Evolutionary conservation across 2,113 vertebrate species (phyloP), one percentile per base, ranked within the genome.

Genomic region (Pteruthius melanotis): DNA sequence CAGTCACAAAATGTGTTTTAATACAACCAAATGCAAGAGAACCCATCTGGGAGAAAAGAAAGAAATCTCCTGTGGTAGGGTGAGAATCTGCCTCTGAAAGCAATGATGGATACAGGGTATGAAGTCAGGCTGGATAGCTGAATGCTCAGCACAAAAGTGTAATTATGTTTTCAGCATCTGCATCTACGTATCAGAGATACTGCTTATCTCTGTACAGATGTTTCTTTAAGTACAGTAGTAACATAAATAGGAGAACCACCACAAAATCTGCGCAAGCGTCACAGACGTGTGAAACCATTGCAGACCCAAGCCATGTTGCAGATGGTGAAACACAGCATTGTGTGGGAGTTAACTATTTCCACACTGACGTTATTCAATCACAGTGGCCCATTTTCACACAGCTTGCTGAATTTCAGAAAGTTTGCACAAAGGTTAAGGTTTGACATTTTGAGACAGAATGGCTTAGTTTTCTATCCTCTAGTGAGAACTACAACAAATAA

Each of bases 351-450:
- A 18, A 27, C 71, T 72, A 71, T 95, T 96, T 88, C 80, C 65
- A 95, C 85, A 75, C 42, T 77, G 81, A 80, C 22, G 4, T 75
- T 89, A 79, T 93, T 96, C 92, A 97, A 97, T 95, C 96, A 92
- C 93, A 82, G 80, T 90, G 82, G 91, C 76, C 65, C 93, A 93
- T 93, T 97, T 96, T 94, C 89, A 87, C 78, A 92, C 7, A 60
- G 71, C 90, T 88, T 50, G 28, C 82, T 94, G 82, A 94, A 76
- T 87, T 88, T 93, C 79, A 94, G 83, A 85, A 87, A 91, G 84
- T 90, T 95, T 97, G 87, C n/a, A 64, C 78, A 91, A 94, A 94
- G 93, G 92, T 95, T 95, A 77, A 71, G 87, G 81, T 94, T 93
- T 97, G 95, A 94, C 90, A 94, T 96, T 96, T 95, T 45, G 33